A percentile compares a stretch with the other conserved stretches of the same genome.
Evolutionary conservation across 2,888 invertebrate species (phyloP).

Genomic region (Onchidella celtica): DNA sequence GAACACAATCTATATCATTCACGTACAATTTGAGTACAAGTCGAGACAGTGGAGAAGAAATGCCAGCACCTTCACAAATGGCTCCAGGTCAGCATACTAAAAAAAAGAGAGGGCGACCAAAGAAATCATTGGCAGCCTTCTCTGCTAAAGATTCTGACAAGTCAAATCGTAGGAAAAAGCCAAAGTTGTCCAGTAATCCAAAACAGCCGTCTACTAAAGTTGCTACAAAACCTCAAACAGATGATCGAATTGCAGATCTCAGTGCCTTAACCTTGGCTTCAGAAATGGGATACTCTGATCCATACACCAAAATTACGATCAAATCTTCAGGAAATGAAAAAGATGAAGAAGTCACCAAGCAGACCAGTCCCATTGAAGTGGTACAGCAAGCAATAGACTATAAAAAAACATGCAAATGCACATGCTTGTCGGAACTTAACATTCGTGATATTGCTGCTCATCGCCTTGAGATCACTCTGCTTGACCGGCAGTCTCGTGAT

Average conservation of each 20-base stretch:
- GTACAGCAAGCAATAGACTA: constrained; percentile 36
- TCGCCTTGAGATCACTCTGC: constrained; percentile 32
- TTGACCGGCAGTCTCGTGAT: constrained; percentile 38
- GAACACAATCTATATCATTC: background rate
- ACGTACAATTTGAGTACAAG: background rate
- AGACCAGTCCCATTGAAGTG: constrained; percentile 28
- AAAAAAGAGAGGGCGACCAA: background rate
- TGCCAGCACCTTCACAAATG: background rate
- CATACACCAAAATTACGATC: constrained; percentile 23
- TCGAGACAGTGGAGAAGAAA: background rate
- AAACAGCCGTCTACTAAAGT: background rate
- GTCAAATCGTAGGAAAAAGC: background rate
- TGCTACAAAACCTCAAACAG: background rate
- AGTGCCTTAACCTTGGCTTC: constrained; percentile 13
- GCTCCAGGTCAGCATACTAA: background rate
- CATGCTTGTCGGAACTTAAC: constrained; percentile 5
- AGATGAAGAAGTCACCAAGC: constrained; percentile 27
- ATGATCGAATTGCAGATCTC: background rate
- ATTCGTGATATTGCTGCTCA: constrained; percentile 36
- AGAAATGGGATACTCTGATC: constrained; percentile 17
- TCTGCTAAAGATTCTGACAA: background rate
- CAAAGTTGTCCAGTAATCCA: background rate
- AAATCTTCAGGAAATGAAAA: constrained; percentile 4
- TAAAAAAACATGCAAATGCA: constrained; percentile 23
- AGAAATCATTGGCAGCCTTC: background rate